Percentiles rank a stretch among this genome's conserved stretches.
These are phyloP conservation scores for Aleadryas rufinucha DNA, from an alignment of 2,113 vertebrate species.

Conservation along the genomic window DNA sequence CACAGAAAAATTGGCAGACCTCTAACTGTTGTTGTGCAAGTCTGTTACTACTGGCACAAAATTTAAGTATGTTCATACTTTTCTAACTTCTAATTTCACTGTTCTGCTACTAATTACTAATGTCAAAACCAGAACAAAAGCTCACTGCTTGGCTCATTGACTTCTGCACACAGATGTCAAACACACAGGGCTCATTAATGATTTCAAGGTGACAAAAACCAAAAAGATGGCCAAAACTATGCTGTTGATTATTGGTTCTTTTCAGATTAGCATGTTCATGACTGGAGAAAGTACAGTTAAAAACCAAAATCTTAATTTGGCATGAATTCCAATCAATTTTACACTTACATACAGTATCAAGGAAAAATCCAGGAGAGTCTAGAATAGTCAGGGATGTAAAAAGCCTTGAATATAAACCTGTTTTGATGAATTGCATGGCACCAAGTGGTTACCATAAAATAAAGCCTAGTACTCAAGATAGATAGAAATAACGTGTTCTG, in stretches of 20 bases:
- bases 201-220: constrained; percentile 62
- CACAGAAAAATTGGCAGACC: constrained; percentile 35
- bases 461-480: neutral
- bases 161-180: constrained; percentile 48
- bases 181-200: constrained; percentile 55
- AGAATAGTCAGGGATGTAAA: neutral
- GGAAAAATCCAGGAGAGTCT: neutral
- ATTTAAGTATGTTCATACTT: constrained; percentile 22
- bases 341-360: neutral
- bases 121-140: constrained; percentile 59
- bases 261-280: constrained; percentile 26
- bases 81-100: constrained; percentile 55
- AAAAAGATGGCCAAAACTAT: constrained; percentile 16
- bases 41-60: constrained; percentile 35
- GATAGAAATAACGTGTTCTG: neutral
- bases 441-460: neutral
- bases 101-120: constrained; percentile 64
- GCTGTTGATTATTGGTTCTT: constrained; percentile 25
- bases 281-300: neutral
- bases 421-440: neutral
- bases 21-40: neutral
- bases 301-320: neutral
- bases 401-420: neutral
- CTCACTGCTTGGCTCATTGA: constrained; percentile 45
- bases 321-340: neutral